phyloP scores from a whole-genome alignment of 1,140 invertebrate genomes.

The Brachionus rubens region DNA sequence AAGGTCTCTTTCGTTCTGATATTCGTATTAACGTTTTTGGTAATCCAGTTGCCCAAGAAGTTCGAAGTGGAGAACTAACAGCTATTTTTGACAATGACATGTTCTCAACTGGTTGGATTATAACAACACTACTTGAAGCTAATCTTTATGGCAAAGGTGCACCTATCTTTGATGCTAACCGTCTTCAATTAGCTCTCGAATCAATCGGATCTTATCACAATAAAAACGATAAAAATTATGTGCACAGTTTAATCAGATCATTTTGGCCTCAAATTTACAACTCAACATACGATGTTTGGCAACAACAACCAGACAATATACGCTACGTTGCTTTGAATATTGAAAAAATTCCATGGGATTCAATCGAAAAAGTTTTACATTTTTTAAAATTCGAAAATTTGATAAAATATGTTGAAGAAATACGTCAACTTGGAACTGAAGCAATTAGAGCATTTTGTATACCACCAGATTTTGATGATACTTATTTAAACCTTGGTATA shows the following conservation, averaged over 20 bases:
- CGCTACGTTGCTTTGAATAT: slow-evolving; percentile 49
- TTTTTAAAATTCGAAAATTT: slow-evolving; percentile 49
- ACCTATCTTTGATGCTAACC: slow-evolving; percentile 46
- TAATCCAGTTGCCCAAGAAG: slow-evolving; percentile 37
- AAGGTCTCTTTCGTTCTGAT: slow-evolving; percentile 50
- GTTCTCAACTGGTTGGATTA: slow-evolving; percentile 53
- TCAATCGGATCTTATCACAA: slow-evolving; percentile 49
- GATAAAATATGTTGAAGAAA: slow-evolving; percentile 47
- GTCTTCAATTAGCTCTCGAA: slow-evolving; percentile 49
- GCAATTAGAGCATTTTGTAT: slow-evolving; percentile 52
- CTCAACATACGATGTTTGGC: slow-evolving; percentile 48
- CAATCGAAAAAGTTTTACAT: slow-evolving; percentile 51
- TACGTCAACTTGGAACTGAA: slow-evolving; percentile 19
- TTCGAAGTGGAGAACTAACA: slow-evolving; percentile 47
- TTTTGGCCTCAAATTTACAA: slow-evolving; percentile 55
- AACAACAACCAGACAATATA: slow-evolving; percentile 53
- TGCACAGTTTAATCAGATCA: slow-evolving; percentile 52
- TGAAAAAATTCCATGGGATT: slow-evolving; percentile 49
- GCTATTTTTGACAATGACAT: slow-evolving; percentile 54
- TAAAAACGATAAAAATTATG: slow-evolving; percentile 51
- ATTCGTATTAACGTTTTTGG: slow-evolving; percentile 52
- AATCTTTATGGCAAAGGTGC: slow-evolving; percentile 49
- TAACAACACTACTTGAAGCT: slow-evolving; percentile 49
- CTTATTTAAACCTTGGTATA: slow-evolving; percentile 54
- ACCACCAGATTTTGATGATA: slow-evolving; percentile 57